Evolutionary conservation across 2,113 vertebrate species (phyloP).

Genomic region (Nesogale talazaci): DNA sequence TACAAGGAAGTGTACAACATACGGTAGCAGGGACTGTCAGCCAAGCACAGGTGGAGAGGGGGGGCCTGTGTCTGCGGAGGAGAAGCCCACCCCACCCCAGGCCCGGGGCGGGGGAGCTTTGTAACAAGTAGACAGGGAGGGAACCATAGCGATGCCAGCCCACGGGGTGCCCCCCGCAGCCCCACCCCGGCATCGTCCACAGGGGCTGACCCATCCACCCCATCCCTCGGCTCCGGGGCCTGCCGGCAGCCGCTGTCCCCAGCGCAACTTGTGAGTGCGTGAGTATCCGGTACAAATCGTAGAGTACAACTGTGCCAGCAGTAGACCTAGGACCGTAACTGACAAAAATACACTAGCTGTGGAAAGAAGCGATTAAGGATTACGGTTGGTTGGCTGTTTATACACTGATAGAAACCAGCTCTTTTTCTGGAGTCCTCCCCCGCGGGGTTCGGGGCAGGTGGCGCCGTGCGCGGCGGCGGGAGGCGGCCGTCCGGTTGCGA

Average conservation of each 20-base stretch:
- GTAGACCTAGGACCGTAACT: constrained; percentile 95
- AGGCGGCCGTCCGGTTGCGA: constrained; percentile 89
- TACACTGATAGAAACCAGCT: constrained; percentile 99
- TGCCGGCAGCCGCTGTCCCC: constrained; percentile 90
- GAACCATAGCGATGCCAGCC: constrained; percentile 78
- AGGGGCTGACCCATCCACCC: constrained; percentile 80
- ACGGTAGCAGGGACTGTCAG: constrained; percentile 79
- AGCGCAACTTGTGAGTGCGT: constrained; percentile 86
- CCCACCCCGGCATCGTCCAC: constrained; percentile 86
- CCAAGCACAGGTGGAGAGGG: constrained; percentile 71
- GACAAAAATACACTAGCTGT: constrained; percentile 93
- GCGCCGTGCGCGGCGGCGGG: constrained; percentile 88
- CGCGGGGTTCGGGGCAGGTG: too few relatives aligned
- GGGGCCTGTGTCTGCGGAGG: constrained; percentile 81
- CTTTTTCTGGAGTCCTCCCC: too few relatives aligned
- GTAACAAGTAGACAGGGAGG: constrained; percentile 79
- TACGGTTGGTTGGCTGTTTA: constrained; percentile 93
- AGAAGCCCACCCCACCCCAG: constrained; percentile 67
- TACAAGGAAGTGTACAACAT: constrained; percentile 76
- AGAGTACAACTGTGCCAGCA: constrained; percentile 99
- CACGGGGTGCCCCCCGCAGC: constrained; percentile 68
- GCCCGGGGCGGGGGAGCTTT: too few relatives aligned
- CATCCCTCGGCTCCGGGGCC: constrained; percentile 85
- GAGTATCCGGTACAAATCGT: constrained; percentile 91
- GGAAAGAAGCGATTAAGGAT: constrained; percentile 92